Conservation (phyloP, 2,797 vertebrate species). For the Zalophus californianus region DNA sequence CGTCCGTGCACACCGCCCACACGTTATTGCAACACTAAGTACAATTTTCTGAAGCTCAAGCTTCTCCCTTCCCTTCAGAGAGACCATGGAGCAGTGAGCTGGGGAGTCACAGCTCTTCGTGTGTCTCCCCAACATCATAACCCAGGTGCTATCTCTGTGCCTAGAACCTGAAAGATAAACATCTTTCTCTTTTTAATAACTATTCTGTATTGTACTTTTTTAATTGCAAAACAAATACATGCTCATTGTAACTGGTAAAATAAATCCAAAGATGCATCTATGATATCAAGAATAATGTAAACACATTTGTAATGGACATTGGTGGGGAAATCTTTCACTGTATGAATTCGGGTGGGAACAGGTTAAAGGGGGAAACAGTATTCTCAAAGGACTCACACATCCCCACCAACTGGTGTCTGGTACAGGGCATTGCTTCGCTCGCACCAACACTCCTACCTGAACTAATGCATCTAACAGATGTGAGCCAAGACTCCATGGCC, state of each 20-base stretch:
- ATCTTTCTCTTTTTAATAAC: neutral
- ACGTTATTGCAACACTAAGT: neutral
- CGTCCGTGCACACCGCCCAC: neutral
- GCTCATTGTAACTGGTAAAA: neutral
- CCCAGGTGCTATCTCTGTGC: neutral
- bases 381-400: neutral
- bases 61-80: neutral
- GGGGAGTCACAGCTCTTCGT: neutral
- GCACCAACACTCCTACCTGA: neutral
- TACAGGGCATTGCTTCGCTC: neutral
- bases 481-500: neutral
- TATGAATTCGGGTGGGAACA: neutral
- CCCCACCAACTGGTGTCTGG: neutral
- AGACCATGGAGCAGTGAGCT: neutral
- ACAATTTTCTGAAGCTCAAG: neutral
- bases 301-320: neutral
- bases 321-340: neutral
- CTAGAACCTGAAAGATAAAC: neutral
- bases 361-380: neutral
- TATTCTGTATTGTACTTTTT: neutral
- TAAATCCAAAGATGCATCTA: neutral
- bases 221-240: neutral
- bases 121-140: fast-evolving
- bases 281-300: neutral
- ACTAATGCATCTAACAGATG: neutral